Percentiles rank a stretch among this genome's conserved stretches.
phyloP scores from a whole-genome alignment of 1,140 invertebrate species.

The Homarus americanus region DNA sequence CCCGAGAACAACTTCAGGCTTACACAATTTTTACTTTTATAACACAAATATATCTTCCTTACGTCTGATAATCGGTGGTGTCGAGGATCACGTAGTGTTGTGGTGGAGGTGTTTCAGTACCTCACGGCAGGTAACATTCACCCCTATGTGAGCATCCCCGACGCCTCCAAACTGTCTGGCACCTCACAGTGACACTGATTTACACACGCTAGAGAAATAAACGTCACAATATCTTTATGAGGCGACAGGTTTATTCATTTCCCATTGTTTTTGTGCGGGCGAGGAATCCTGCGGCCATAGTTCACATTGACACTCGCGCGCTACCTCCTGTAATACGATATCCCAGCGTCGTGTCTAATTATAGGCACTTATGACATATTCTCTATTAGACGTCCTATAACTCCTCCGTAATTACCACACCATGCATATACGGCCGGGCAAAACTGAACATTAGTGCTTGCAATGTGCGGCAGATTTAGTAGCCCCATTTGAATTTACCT shows the following conservation, averaged over 20 bases:
- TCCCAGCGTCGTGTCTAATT: conserved; percentile 3
- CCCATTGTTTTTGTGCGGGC: background rate
- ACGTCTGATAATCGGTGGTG: background rate
- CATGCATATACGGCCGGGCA: background rate
- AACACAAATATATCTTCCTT: too few relatives aligned
- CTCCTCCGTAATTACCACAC: background rate
- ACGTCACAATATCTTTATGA: conserved; percentile 52
- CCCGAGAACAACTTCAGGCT: too few relatives aligned
- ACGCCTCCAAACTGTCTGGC: background rate
- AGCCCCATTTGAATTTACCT: background rate
- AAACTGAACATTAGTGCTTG: conserved; percentile 1
- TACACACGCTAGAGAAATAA: conserved; percentile 36
- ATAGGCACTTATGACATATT: background rate
- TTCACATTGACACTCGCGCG: background rate
- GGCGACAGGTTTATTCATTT: conserved; percentile 43
- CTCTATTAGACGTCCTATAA: conserved; percentile 9
- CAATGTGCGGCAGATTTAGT: background rate
- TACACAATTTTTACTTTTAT: too few relatives aligned
- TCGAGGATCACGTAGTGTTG: background rate
- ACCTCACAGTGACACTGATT: conserved; percentile 26
- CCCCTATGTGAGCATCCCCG: background rate
- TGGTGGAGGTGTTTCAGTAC: too few relatives aligned
- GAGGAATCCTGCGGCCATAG: background rate
- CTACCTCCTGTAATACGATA: conserved; percentile 12
- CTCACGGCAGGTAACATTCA: background rate